Base-by-base conservation (phyloP, 1,140 invertebrate genomes). In the Phymorhynchus buccinoides region DNA sequence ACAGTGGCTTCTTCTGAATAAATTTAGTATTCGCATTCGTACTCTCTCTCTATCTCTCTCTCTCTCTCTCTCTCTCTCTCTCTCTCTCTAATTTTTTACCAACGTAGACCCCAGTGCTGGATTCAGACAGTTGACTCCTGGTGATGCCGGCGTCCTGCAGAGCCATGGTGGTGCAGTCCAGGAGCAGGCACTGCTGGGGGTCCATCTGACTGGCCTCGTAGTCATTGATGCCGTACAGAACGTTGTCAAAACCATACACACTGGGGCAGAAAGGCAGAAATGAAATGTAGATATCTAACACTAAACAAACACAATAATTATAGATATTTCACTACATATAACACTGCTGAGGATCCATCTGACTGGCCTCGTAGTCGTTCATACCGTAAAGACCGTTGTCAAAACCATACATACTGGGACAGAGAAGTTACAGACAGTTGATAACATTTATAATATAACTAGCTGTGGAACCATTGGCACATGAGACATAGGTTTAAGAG, bases 151-250 rank as follows among this genome's bases (percentile, higher is more conserved):
- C 89, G 79, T 90, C 87, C 56, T 90, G 87, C 71, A 89, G 32
- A 12, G 89, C 89, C 88, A 89, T 89, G 66, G 85, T 86, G 6
- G 84, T 83, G 78, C 88, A 90, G 39, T 89, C 87, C 41, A 90
- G 85, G 16, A 89, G 82, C 32, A 86, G 81, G 71, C 87, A 44
- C 75, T 89, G 88, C 71, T 90, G 89, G 16, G 89, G 89, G 73
- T 89, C 88, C 83, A 90, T 88, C 52, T 79, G 68, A 48, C 71
- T 78, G 1, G 88, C 89, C 68, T 90, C 89, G 16, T 42, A 77
- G 18, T 89, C 88, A 42, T 85, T 88, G 52, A 90, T 89, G 14
- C 86, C 87, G 66, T 87, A 86, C 52, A 86, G 62, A 62, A 78
- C 83, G 80, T 84, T 83, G 81, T 86, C 82, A 32, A 86, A 86